Evolutionary conservation across 1,140 invertebrate species (phyloP).

Genomic region (Drosophila leontia): DNA sequence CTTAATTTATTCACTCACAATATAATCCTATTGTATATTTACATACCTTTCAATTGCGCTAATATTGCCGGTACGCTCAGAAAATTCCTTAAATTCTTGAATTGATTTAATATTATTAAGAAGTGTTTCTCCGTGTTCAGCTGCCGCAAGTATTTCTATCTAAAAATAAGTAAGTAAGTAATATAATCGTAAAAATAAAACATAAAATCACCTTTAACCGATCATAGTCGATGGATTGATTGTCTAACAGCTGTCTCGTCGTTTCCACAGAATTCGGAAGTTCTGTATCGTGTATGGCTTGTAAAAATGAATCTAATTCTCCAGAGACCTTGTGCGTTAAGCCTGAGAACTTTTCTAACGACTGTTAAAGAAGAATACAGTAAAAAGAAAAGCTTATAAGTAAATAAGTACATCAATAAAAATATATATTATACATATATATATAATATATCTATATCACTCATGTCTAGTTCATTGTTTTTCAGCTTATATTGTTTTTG

Average conservation of each 20-base stretch:
- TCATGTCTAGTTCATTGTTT: no score
- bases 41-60: constrained; percentile 94
- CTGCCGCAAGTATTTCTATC: constrained; percentile 92
- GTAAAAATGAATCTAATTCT: constrained; percentile 93
- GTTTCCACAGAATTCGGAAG: constrained; percentile 93
- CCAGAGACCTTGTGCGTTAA: constrained; percentile 95
- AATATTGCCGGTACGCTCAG: constrained; percentile 93
- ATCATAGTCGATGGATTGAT: constrained; percentile 89
- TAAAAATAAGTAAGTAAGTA: constrained; percentile 44
- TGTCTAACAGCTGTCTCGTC: constrained; percentile 89
- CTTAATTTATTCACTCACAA: no score
- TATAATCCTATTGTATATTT: neutral
- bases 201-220: constrained; percentile 86
- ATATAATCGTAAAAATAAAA: neutral
- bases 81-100: constrained; percentile 86
- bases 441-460: no score
- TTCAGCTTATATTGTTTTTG: no score
- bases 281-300: constrained; percentile 92
- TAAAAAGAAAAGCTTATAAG: neutral
- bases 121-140: constrained; percentile 93
- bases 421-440: neutral
- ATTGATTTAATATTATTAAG: constrained; percentile 89
- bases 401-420: neutral
- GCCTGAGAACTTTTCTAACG: constrained; percentile 96
- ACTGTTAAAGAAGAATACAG: constrained; percentile 87